Base-by-base conservation (phyloP, 37 sponge, comb jelly and placozoan genomes). In the Spongia lamella region DNA sequence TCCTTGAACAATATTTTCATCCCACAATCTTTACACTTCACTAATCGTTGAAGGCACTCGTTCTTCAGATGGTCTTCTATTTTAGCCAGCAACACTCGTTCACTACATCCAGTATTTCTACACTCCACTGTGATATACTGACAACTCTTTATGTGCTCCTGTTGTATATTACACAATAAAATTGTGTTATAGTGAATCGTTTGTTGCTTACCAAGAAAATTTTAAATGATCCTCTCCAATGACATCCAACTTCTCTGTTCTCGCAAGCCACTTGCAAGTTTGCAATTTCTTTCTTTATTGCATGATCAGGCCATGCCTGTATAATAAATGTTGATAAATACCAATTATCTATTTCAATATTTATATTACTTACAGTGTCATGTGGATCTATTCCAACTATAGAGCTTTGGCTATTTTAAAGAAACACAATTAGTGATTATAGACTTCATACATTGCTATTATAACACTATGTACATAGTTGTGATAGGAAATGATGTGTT, bases 251-350 rank as follows among this genome's bases (percentile, higher is more conserved):
- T 13, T 66, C 52, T 1, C 61, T 19, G 40, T 78, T 69, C 14
- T 58, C 14, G 60, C 91, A 90, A n/a, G 25, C n/a, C 22, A 90
- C 83, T 9, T 17, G 1, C 3, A 90, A 61, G 5, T 29, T 26
- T 11, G 35, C 38, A 4, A 90, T 63, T 40, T 90, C 91, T 40
- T 71, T 85, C 16, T 79, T 63, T 17, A 81, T 81, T 15, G 91
- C 91, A 19, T 40, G 77, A 63, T 90, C 91, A 31, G 86, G 86
- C 61, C 79, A 82, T 38, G 60, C 73, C 87, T 89, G 47, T 9
- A 43, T 5, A 43, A 5, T 13, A 43, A n/a, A n/a, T n/a, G n/a
- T n/a, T n/a, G n/a, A n/a, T n/a, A n/a, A n/a, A n/a, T n/a, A n/a
- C n/a, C n/a, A n/a, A n/a, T n/a, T n/a, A n/a, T n/a, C n/a, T n/a